Evolutionary conservation across 2,888 invertebrate species (phyloP), one percentile per base, ranked within the genome.

Genomic region (Phrixothrix hirtus): DNA sequence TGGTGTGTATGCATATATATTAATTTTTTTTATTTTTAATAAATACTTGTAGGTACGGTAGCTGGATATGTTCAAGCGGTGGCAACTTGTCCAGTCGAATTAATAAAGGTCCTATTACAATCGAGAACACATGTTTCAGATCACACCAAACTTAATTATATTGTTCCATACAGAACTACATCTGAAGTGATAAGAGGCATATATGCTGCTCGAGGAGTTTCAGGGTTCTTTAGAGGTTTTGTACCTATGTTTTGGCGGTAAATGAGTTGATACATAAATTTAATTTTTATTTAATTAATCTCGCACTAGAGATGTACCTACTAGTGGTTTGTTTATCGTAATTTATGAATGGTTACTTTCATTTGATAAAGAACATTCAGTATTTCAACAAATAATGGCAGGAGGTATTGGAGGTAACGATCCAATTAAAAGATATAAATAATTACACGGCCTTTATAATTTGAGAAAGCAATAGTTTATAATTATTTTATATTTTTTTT

Each of bases 51-150:
- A 41, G 87, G 87, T 1, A 81, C 80, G 17, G 68, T 81, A 10
- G 87, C 81, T 0, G 87, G 87, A 3, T 67, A 80, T 27, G 74
- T 76, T 0, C 84, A 84, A 66, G 70, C 79, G 1, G 68, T 81
- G 9, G 75, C 85, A 11, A 81, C 82, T 0, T 83, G 83, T 63
- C 88, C 88, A 1, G 81, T 84, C 31, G 88, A 88, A 67, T 67
- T 87, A 15, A 75, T 87, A 11, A 88, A 88, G 74, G 83, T 84
- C 5, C 78, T 81, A 37, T 72, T 86, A 31, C 88, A 88, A 73
- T 79, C 83, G 21, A 62, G n/a, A n/a, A n/a, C n/a, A n/a, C n/a
- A n/a, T n/a, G n/a, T n/a, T n/a, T n/a, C n/a, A n/a, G n/a, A n/a
- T n/a, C n/a, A n/a, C n/a, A n/a, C n/a, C n/a, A n/a, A n/a, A n/a